These are phyloP conservation scores for Actinemys pallida DNA, from an alignment of 2,113 vertebrate genomes.

Conservation along the genomic window DNA sequence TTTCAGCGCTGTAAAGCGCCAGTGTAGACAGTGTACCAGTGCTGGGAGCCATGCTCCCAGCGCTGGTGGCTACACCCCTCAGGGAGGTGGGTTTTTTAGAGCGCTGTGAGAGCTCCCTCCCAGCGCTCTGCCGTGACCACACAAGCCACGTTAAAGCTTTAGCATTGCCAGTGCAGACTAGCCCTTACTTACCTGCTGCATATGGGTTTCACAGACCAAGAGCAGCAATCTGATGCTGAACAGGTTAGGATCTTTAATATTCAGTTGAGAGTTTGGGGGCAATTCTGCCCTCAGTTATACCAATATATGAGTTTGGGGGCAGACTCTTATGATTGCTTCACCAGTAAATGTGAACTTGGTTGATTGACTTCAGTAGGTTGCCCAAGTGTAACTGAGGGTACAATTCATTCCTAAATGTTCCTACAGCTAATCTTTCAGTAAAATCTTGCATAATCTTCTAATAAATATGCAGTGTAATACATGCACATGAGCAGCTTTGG, in stretches of 20 bases:
- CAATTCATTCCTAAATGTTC: not conserved
- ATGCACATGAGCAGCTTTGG: not conserved
- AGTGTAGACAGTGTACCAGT: no score
- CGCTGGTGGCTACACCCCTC: no score
- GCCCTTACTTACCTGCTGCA: not conserved
- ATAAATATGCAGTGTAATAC: conserved; percentile 1
- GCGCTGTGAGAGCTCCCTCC: no score
- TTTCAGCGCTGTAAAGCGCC: no score
- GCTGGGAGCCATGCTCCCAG: no score
- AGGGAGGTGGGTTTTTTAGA: no score
- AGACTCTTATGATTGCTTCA: not conserved
- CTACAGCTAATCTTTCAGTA: not conserved
- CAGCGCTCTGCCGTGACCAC: no score
- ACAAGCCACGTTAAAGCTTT: no score
- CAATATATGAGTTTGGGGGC: not conserved
- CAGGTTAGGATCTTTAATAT: not conserved
- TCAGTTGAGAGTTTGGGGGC: not conserved
- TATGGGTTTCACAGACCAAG: not conserved
- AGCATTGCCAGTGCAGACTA: no score
- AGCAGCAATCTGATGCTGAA: not conserved
- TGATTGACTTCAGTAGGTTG: not conserved
- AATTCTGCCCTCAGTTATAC: not conserved
- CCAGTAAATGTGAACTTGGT: not conserved
- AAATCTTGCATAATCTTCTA: conserved; percentile 33
- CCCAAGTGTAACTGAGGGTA: not conserved